Evolutionary conservation across 2,888 invertebrate species (phyloP).

Genomic region (Coremacera marginata): DNA sequence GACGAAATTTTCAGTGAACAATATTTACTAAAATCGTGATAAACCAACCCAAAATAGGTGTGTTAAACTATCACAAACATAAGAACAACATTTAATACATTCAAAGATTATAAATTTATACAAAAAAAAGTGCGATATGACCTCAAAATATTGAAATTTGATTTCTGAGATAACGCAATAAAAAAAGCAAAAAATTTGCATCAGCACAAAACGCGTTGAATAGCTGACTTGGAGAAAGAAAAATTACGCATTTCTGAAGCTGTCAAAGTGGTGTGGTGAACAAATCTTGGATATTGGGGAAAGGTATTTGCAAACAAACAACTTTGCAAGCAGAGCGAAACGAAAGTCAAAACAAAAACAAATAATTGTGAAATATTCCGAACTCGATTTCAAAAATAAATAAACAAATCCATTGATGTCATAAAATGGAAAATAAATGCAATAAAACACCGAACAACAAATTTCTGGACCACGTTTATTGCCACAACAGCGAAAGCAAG

Average conservation of each 20-base stretch:
- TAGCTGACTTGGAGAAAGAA: not conserved
- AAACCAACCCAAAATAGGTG: not conserved
- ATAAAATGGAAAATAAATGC: conserved; percentile 51
- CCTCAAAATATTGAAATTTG: not conserved
- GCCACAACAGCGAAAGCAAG: conserved; percentile 58
- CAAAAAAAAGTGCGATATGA: not conserved
- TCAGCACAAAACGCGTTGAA: conserved; percentile 5
- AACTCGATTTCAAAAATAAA: not conserved
- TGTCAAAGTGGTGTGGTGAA: conserved; percentile 6
- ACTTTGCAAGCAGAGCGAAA: not conserved
- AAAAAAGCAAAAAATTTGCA: not conserved
- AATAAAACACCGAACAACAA: conserved; percentile 54
- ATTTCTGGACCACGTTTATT: conserved; percentile 63
- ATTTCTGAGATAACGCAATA: not conserved
- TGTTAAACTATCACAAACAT: not conserved
- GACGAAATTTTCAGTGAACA: conserved; percentile 16
- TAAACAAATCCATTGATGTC: not conserved
- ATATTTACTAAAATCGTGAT: not conserved
- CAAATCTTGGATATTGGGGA: not conserved
- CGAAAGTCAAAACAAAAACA: conserved; percentile 46
- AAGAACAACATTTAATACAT: not conserved
- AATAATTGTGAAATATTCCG: conserved; percentile 46
- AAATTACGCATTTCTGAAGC: conserved; percentile 19
- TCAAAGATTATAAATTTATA: not conserved
- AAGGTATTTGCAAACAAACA: not conserved